Base-by-base conservation (phyloP, 2,797 vertebrate species). In the Fundulus diaphanus region DNA sequence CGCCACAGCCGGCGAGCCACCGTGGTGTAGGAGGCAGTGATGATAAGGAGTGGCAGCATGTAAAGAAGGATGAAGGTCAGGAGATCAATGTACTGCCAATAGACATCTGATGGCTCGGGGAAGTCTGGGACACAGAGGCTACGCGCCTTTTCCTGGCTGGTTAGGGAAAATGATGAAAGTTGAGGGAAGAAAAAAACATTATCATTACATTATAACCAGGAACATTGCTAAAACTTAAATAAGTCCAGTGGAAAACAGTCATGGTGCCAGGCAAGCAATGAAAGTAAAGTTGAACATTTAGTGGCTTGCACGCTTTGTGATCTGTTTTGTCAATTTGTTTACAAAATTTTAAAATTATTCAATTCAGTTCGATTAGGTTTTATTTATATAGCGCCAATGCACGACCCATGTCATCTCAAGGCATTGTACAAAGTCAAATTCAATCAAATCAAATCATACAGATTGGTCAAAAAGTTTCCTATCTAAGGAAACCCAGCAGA, bases 41-140 rank as follows among this genome's bases (percentile, higher is more conserved):
- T 97, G 89, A 98, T 95, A 79, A 97, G 80, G 22, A 99, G 97
- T 0, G 98, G 98, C 16, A 99, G 92, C 73, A 99, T 90, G 4
- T 99, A 99, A 12, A 99, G 96, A 27, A 98, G 86, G 70, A 96
- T 78, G 82, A 99, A 99, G 74, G 97, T 99, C 13, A 96, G 90
- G 83, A 98, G 89, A 89, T 99, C 97, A 1, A 98, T 95, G 81
- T 96, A 98, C 91, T 97, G 96, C 97, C 97, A 98, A 84, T 97
- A 98, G 78, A 98, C 91, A 24, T 98, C 96, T 4, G 97, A 96
- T 0, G 98, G 98, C 84, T 98, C 97, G 0, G 97, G 98, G 80
- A 99, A 99, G 90, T 98, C 96, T 0, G 96, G 97, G 67, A 98
- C 93, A 65, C 98, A 98, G 7, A 99, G 90, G 77, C 95, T 96